Percentiles rank a stretch among this genome's conserved stretches.
These are phyloP conservation scores for Halcyon senegalensis DNA, from an alignment of 2,113 vertebrate species.

Conservation along the genomic window DNA sequence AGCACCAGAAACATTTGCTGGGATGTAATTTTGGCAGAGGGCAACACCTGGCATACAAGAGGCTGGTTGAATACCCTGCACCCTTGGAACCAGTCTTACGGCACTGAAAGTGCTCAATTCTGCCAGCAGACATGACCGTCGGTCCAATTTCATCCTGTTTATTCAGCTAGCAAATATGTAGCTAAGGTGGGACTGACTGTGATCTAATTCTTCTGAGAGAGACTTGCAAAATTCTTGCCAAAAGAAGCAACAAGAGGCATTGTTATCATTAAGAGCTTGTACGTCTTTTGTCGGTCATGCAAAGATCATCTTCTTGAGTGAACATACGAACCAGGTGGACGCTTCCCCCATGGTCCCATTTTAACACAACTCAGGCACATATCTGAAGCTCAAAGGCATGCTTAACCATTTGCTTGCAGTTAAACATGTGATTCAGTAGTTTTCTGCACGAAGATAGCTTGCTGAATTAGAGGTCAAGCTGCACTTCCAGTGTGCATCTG, in stretches of 20 bases:
- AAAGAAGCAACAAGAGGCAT: background rate
- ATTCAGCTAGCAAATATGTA: conserved; percentile 15
- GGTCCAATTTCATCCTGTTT: background rate
- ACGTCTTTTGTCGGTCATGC: fast-evolving
- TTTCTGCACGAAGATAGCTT: background rate
- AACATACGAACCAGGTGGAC: background rate
- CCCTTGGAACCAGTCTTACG: background rate
- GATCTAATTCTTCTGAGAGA: conserved; percentile 6
- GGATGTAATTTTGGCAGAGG: background rate
- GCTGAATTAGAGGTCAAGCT: background rate
- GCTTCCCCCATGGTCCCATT: fast-evolving
- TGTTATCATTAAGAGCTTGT: background rate
- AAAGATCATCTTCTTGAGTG: background rate
- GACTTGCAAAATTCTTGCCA: background rate
- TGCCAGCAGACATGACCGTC: background rate
- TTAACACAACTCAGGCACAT: background rate
- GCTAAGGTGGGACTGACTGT: conserved; percentile 34
- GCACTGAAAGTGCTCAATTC: fast-evolving
- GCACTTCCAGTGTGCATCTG: background rate
- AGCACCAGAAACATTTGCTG: background rate
- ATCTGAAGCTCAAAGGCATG: background rate
- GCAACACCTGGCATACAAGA: background rate
- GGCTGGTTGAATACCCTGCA: background rate
- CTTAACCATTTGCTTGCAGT: background rate
- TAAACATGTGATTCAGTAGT: background rate